Conservation (phyloP, 92 coral and sea anemone genomes). For the Porites lobata region DNA sequence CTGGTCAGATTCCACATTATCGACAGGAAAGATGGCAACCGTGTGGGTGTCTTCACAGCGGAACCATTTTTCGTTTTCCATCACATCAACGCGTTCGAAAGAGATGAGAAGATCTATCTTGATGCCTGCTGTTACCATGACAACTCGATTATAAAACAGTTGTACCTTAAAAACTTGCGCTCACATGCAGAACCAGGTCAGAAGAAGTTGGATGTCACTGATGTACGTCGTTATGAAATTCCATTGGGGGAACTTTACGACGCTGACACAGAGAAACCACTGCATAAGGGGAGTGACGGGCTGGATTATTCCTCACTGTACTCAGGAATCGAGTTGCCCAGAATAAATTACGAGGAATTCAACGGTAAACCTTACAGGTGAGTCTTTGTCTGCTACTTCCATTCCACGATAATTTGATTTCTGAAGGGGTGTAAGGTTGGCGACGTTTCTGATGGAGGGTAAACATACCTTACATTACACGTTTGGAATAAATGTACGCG, state of each 20-base stretch:
- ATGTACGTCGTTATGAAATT: conserved; percentile 71
- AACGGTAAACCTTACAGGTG: conserved; percentile 73
- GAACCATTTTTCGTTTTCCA: conserved; percentile 83
- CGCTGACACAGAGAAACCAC: conserved; percentile 4
- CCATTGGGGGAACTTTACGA: conserved; percentile 62
- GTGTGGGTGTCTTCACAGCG: conserved; percentile 61
- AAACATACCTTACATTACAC: not conserved
- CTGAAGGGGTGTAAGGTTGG: not conserved
- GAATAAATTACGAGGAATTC: conserved; percentile 64
- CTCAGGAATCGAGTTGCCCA: conserved; percentile 74
- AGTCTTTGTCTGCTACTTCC: not conserved
- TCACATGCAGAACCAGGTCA: conserved; percentile 13
- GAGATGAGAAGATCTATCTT: conserved; percentile 62
- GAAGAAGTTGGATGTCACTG: not conserved
- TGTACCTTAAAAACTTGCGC: conserved; percentile 70
- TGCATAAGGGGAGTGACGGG: conserved; percentile 49
- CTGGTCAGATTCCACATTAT: conserved; percentile 71
- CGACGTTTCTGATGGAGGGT: not conserved
- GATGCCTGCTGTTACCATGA: conserved; percentile 82
- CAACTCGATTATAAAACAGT: conserved; percentile 42
- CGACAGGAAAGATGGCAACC: conserved; percentile 67
- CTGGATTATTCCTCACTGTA: conserved; percentile 66
- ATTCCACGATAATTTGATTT: not conserved
- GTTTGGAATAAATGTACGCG: too few relatives aligned
- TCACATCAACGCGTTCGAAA: conserved; percentile 84